These are phyloP conservation scores for Stenodema calcarata DNA, from an alignment of 2,888 invertebrate genomes.

Conservation along the genomic window DNA sequence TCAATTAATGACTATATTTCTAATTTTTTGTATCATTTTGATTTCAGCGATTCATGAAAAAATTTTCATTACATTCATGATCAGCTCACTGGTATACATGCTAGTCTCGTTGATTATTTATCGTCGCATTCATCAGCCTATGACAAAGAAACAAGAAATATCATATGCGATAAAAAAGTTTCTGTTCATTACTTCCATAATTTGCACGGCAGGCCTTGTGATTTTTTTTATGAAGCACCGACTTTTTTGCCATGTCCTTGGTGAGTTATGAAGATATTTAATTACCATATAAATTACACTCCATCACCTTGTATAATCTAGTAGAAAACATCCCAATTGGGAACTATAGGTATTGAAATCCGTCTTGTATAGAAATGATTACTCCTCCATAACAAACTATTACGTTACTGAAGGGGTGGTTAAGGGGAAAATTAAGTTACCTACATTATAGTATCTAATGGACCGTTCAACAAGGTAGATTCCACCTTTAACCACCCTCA, in stretches of 20 bases:
- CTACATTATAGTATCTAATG: too few relatives aligned
- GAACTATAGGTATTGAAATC: too few relatives aligned
- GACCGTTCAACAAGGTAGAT: too few relatives aligned
- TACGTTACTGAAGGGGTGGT: too few relatives aligned
- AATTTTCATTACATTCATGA: slow-evolving; percentile 90
- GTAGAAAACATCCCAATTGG: not conserved
- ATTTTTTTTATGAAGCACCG: slow-evolving; percentile 90
- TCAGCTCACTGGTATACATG: slow-evolving; percentile 85
- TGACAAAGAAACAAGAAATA: slow-evolving; percentile 60
- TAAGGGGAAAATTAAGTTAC: too few relatives aligned
- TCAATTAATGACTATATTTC: too few relatives aligned
- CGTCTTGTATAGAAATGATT: too few relatives aligned
- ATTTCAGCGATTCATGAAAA: slow-evolving; percentile 86
- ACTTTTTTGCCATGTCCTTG: slow-evolving; percentile 85
- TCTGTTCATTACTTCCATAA: slow-evolving; percentile 77
- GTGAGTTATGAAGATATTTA: slow-evolving; percentile 65
- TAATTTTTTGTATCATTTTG: not conserved
- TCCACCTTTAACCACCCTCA: too few relatives aligned
- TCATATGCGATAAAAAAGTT: slow-evolving; percentile 70
- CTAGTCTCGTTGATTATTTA: slow-evolving; percentile 71
- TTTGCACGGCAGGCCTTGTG: slow-evolving; percentile 81
- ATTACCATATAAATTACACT: not conserved
- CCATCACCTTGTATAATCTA: not conserved
- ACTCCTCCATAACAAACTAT: too few relatives aligned
- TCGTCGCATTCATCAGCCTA: slow-evolving; percentile 60